Percentiles rank a stretch among this genome's conserved stretches.
These are phyloP conservation scores for Phalacrocorax aristotelis DNA, from an alignment of 2,113 vertebrate species.

Conservation along the genomic window DNA sequence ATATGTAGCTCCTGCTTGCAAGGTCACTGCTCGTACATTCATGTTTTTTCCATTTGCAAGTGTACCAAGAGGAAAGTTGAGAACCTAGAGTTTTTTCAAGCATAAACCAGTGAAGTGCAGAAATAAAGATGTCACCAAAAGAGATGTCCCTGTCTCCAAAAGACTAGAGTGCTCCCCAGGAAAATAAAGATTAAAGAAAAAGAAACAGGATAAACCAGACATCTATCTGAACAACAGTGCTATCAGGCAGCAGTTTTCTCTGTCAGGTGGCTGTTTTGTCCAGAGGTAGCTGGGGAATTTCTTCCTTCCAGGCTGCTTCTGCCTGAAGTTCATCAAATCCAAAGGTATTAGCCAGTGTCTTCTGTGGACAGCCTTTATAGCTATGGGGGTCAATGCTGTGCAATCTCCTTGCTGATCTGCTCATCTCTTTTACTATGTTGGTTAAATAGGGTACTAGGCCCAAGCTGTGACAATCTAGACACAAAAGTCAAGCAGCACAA, in stretches of 20 bases:
- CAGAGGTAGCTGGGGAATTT: background rate
- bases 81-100: background rate
- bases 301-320: background rate
- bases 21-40: background rate
- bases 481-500: background rate
- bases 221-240: background rate
- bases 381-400: background rate
- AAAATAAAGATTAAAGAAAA: background rate
- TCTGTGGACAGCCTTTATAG: background rate
- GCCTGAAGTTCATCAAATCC: background rate
- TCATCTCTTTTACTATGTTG: background rate
- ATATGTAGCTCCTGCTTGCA: rapidly evolving
- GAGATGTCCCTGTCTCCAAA: background rate
- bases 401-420: background rate
- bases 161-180: background rate
- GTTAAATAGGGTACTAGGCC: background rate
- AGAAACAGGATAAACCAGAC: background rate
- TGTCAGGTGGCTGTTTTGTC: background rate
- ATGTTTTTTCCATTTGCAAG: background rate
- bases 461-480: background rate
- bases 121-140: background rate
- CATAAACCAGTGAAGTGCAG: background rate
- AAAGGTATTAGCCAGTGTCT: background rate
- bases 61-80: background rate
- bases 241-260: background rate